phyloP scores from a whole-genome alignment of 2,113 vertebrate species.

The Ariopsis seemanni region DNA sequence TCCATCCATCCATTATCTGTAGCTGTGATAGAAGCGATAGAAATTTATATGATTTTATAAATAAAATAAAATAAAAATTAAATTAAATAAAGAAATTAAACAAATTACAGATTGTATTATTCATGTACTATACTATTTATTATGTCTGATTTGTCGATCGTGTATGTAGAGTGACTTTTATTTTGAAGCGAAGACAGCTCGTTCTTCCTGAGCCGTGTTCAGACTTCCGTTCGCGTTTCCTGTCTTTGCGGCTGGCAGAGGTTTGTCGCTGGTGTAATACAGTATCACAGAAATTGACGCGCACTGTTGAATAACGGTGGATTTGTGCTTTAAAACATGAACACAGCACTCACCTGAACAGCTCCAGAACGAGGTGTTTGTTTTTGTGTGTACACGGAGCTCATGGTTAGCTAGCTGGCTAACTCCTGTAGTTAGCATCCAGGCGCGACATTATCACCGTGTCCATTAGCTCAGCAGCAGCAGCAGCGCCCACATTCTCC shows the following conservation, averaged over 20 bases:
- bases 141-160: too few relatives aligned
- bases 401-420: neutral
- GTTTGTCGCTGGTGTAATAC: conserved; percentile 35
- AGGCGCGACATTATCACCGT: neutral
- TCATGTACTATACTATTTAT: too few relatives aligned
- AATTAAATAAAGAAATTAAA: too few relatives aligned
- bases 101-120: too few relatives aligned
- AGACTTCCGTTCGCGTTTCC: conserved; percentile 21
- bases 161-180: conserved; percentile 3
- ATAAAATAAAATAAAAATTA: too few relatives aligned
- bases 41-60: too few relatives aligned
- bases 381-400: neutral
- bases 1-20: too few relatives aligned
- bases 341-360: neutral
- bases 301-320: neutral
- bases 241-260: conserved; percentile 33
- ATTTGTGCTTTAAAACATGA: neutral
- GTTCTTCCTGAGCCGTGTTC: neutral
- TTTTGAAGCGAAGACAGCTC: neutral
- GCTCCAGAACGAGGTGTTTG: neutral
- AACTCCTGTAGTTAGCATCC: neutral
- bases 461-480: too few relatives aligned
- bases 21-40: too few relatives aligned
- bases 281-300: neutral
- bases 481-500: too few relatives aligned